Base-by-base conservation (phyloP, 2,113 vertebrate genomes). In the Micronycteris hirsuta region DNA sequence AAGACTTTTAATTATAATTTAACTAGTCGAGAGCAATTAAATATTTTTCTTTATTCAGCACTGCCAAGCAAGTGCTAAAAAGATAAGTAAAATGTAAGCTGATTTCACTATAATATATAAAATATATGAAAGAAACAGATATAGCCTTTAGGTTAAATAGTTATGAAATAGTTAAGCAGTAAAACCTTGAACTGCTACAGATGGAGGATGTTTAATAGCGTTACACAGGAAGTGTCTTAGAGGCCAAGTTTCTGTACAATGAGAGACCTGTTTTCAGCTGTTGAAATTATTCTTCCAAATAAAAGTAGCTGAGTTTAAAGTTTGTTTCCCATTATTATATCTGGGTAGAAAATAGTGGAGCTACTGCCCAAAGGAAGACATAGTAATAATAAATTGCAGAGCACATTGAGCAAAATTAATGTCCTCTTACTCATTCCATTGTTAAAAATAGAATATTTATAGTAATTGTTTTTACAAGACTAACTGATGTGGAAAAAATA, bases 321-420 rank as follows among this genome's bases (percentile, higher is more conserved):
- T 93, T 86, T 86, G 20, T 65, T 97, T 94, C 41, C 20, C 68
- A 49, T 76, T 77, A 78, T 90, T 82, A 82, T 77, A 54, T 88
- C 43, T 88, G 19, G 5, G 33, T 73, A 73, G 45, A 94, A 88
- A 78, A 91, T 88, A 71, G 14, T 45, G 92, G 14, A 20, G 67
- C 38, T 88, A 58, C 31, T 47, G 12, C 43, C 84, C 58, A 85
- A 77, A 58, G 7, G 4, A 91, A 93, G 16, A 71, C 24, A 43
- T 45, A 85, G 33, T 90, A 71, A 81, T 84, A 92, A 81, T 41
- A 92, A 73, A 80, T 93, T 63, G 13, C 4, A 88, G 14, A 58
- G 13, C 24, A 17, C 28, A 71, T 2, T 81, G 38, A 56, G n/a
- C 15, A 95, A 61, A 76, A 47, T 73, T 38, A 67, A 76, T 91